Evolutionary conservation across 37 sponge, comb jelly and placozoan genomes (phyloP).

Genomic region (Cliona cf. orientalis): DNA sequence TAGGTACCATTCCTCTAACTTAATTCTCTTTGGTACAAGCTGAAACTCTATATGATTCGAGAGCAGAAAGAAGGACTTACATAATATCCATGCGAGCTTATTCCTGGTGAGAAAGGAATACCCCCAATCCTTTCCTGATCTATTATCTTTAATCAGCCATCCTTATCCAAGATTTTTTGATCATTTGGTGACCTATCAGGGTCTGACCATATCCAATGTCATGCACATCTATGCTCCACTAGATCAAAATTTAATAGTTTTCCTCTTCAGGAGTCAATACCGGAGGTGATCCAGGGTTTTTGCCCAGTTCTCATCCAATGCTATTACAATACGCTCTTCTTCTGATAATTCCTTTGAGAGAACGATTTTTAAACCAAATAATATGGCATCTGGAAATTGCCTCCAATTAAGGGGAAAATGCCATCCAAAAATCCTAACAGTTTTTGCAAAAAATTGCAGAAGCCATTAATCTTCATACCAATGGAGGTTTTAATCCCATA

Average conservation of each 20-base stretch:
- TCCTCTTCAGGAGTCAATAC: constrained; percentile 40
- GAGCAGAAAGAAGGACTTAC: constrained; percentile 4
- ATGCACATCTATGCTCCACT: constrained; percentile 31
- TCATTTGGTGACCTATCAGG: constrained; percentile 15
- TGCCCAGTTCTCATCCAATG: neutral
- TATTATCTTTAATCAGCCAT: constrained; percentile 27
- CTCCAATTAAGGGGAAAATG: too few relatives aligned
- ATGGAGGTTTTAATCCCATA: too few relatives aligned
- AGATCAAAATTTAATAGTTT: constrained; percentile 1
- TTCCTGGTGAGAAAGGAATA: constrained; percentile 7
- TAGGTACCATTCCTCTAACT: constrained; percentile 13
- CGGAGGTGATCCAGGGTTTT: constrained; percentile 11
- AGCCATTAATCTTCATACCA: too few relatives aligned
- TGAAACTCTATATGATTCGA: neutral
- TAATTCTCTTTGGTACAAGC: constrained; percentile 40
- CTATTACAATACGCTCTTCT: neutral
- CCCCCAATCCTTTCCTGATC: constrained; percentile 59
- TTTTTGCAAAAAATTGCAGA: too few relatives aligned
- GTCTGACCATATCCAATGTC: constrained; percentile 57
- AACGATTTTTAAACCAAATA: too few relatives aligned
- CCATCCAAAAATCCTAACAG: too few relatives aligned
- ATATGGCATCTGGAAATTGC: too few relatives aligned
- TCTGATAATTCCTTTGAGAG: too few relatives aligned
- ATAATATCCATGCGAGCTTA: neutral
- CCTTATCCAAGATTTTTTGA: constrained; percentile 24